These are phyloP conservation scores for Heliconius melpomene DNA, from an alignment of 1,140 invertebrate species.

Conservation along the genomic window DNA sequence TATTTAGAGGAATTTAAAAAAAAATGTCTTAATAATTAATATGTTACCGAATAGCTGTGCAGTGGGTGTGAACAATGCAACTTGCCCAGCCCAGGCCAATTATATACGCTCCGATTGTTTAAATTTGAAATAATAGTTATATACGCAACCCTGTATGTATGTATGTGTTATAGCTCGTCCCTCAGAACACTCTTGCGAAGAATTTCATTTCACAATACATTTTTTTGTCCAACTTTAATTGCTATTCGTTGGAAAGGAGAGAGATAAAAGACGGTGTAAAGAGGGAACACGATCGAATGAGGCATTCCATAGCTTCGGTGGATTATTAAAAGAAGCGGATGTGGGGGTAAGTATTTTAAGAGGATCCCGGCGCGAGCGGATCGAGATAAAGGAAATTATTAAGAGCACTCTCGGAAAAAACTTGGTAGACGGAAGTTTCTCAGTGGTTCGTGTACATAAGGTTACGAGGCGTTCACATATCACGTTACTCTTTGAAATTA, in stretches of 20 bases:
- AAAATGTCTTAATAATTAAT: conserved; percentile 58
- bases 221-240: conserved; percentile 74
- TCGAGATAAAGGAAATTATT: conserved; percentile 80
- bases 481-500: conserved; percentile 62
- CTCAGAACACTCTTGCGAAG: conserved; percentile 64
- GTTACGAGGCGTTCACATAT: conserved; percentile 58
- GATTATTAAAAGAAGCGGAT: conserved; percentile 81
- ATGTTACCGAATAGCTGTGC: conserved; percentile 72
- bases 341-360: conserved; percentile 80
- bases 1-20: conserved; percentile 67
- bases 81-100: conserved; percentile 47
- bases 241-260: conserved; percentile 63
- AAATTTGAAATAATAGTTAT: conserved; percentile 65
- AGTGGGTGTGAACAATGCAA: conserved; percentile 73
- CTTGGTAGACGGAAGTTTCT: conserved; percentile 70
- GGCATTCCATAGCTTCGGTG: conserved; percentile 76
- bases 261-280: conserved; percentile 75
- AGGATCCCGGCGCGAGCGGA: conserved; percentile 73
- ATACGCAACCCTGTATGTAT: conserved; percentile 17
- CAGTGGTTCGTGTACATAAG: conserved; percentile 38
- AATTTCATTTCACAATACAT: conserved; percentile 67
- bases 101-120: conserved; percentile 74
- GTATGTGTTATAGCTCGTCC: conserved; percentile 15
- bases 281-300: conserved; percentile 67
- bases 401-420: conserved; percentile 71